These are phyloP conservation scores for Ornithoptera alexandrae DNA, from an alignment of 2,888 invertebrate species.

Conservation along the genomic window DNA sequence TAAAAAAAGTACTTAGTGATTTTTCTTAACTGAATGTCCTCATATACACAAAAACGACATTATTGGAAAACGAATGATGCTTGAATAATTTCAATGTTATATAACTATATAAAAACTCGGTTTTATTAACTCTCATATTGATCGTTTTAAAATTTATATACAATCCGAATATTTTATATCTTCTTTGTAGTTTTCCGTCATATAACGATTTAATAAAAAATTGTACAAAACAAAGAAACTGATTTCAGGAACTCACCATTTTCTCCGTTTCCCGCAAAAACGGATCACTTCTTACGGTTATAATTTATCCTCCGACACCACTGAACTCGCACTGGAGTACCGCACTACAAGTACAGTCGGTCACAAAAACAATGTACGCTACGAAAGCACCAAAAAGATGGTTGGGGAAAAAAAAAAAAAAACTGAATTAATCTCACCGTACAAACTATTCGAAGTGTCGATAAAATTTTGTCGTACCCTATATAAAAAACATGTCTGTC, in stretches of 20 bases:
- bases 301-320: slow-evolving; percentile 44
- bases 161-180: background rate
- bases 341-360: slow-evolving; percentile 45
- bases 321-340: slow-evolving; percentile 48
- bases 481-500: slow-evolving; percentile 53
- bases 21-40: slow-evolving; percentile 7
- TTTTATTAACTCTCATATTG: too few species aligned
- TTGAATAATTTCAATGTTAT: slow-evolving; percentile 1
- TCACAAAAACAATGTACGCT: slow-evolving; percentile 41
- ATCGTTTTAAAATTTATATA: too few species aligned
- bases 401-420: background rate
- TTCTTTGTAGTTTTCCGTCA: background rate
- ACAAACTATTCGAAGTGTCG: slow-evolving; percentile 44
- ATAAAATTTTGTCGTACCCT: slow-evolving; percentile 42
- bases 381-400: slow-evolving; percentile 32
- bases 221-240: background rate
- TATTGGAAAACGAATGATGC: background rate
- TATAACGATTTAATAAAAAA: background rate
- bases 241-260: slow-evolving; percentile 58
- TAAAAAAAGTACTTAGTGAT: background rate
- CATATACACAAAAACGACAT: slow-evolving; percentile 17
- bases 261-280: slow-evolving; percentile 49
- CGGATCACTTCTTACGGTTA: slow-evolving; percentile 43
- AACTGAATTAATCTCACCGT: slow-evolving; percentile 37
- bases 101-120: background rate